These are phyloP conservation scores for Chaetodon trifascialis DNA, from an alignment of 2,113 vertebrate species.

Conservation along the genomic window DNA sequence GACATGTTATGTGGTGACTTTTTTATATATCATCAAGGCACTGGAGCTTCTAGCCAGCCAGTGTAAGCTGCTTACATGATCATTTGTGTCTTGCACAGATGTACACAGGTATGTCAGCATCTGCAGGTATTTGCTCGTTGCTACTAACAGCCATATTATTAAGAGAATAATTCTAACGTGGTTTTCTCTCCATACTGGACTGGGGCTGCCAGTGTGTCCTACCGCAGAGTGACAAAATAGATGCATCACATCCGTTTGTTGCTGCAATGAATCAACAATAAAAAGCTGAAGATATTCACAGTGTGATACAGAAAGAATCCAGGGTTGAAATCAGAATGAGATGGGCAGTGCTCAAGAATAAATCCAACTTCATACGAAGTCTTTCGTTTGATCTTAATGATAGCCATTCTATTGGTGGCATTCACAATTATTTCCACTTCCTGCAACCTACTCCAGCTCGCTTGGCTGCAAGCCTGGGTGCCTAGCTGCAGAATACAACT, in stretches of 20 bases:
- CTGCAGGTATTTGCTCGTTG: not conserved
- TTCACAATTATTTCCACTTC: conserved; percentile 61
- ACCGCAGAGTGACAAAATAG: not conserved
- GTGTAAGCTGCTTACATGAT: not conserved
- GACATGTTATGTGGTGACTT: not conserved
- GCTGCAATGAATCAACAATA: conserved; percentile 28
- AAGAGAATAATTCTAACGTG: not conserved
- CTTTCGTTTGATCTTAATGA: conserved; percentile 59
- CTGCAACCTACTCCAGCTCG: conserved; percentile 35
- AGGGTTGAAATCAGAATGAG: conserved; percentile 23
- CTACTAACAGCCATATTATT: not conserved
- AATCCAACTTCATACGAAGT: conserved; percentile 40
- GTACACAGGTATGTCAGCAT: not conserved
- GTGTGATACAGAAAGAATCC: conserved; percentile 20
- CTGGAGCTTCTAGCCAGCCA: not conserved
- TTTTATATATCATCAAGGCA: not conserved
- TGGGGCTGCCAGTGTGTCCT: not conserved
- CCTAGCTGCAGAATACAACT: conserved; percentile 46
- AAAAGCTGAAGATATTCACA: conserved; percentile 31
- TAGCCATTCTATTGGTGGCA: conserved; percentile 45
- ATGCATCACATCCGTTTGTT: conserved; percentile 42
- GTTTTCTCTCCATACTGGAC: not conserved
- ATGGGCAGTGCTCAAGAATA: conserved; percentile 13
- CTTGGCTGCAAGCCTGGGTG: conserved; percentile 33
- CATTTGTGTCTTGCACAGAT: not conserved